These are phyloP conservation scores for Trachythela sp. DNA, from an alignment of 64 coral and sea anemone species.

Conservation along the genomic window DNA sequence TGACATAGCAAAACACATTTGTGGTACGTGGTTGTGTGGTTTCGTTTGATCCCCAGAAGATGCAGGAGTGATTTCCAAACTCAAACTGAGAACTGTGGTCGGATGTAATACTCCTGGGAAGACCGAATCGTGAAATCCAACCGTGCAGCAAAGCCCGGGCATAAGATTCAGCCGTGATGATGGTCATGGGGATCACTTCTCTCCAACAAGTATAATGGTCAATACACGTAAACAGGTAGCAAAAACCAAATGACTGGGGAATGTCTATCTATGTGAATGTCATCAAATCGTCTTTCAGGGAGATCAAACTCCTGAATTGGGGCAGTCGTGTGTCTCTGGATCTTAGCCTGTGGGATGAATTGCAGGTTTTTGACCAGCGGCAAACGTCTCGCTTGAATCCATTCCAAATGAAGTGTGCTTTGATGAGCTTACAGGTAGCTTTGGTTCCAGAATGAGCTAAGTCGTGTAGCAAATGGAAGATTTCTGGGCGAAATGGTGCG, in stretches of 20 bases:
- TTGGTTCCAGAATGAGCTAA: too few relatives aligned
- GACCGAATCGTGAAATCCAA: neutral
- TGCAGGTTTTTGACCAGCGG: too few relatives aligned
- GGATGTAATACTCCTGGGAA: neutral
- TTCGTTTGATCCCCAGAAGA: neutral
- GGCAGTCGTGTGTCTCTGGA: neutral
- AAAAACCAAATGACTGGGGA: neutral
- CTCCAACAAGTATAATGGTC: neutral
- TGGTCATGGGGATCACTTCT: neutral
- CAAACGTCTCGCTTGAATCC: too few relatives aligned
- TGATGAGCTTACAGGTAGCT: too few relatives aligned
- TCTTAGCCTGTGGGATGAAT: too few relatives aligned
- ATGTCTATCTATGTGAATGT: neutral
- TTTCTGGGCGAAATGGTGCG: too few relatives aligned
- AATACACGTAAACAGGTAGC: neutral
- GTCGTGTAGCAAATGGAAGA: too few relatives aligned
- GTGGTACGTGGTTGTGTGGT: neutral
- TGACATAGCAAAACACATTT: too few relatives aligned
- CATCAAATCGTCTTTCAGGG: neutral
- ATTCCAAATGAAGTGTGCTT: too few relatives aligned
- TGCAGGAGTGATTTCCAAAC: neutral
- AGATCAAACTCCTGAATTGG: neutral
- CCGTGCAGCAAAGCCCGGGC: neutral
- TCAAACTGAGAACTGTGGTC: constrained; percentile 2
- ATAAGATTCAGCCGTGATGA: neutral